Percentiles rank a stretch among this genome's conserved stretches.
Evolutionary conservation across 2,888 invertebrate species (phyloP).

Genomic region (Trypoxylon attenuatum): DNA sequence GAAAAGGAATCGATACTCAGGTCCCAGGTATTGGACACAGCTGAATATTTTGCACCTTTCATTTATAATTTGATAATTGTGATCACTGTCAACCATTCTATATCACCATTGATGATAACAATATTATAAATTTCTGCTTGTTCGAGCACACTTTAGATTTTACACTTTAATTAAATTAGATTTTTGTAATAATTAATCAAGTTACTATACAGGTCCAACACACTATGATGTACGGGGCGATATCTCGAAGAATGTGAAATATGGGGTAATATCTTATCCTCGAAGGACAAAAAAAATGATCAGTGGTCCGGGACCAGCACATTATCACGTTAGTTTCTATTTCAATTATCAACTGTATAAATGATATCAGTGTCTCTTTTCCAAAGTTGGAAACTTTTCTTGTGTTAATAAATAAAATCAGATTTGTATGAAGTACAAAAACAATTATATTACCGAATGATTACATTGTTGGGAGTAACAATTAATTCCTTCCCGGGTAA

Average conservation of each 20-base stretch:
- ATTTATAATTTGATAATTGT: too few species aligned
- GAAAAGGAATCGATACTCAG: conserved; percentile 21
- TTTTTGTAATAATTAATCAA: background rate
- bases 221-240: conserved; percentile 31
- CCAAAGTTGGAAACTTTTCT: too few species aligned
- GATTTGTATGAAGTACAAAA: too few species aligned
- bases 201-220: conserved; percentile 33
- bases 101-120: background rate
- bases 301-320: conserved; percentile 1
- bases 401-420: too few species aligned
- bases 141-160: too few species aligned
- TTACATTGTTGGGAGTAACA: too few species aligned
- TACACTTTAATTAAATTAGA: background rate
- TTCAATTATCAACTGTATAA: too few species aligned
- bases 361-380: too few species aligned
- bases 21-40: conserved; percentile 44
- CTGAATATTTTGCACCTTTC: background rate
- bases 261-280: conserved; percentile 26
- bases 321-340: conserved; percentile 38
- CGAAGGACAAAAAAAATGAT: background rate
- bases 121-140: background rate
- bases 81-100: too few species aligned
- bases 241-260: conserved; percentile 28
- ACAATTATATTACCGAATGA: too few species aligned
- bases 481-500: too few species aligned